These are phyloP conservation scores for Rhabdornis inornatus DNA, from an alignment of 2,113 vertebrate genomes.

Conservation along the genomic window DNA sequence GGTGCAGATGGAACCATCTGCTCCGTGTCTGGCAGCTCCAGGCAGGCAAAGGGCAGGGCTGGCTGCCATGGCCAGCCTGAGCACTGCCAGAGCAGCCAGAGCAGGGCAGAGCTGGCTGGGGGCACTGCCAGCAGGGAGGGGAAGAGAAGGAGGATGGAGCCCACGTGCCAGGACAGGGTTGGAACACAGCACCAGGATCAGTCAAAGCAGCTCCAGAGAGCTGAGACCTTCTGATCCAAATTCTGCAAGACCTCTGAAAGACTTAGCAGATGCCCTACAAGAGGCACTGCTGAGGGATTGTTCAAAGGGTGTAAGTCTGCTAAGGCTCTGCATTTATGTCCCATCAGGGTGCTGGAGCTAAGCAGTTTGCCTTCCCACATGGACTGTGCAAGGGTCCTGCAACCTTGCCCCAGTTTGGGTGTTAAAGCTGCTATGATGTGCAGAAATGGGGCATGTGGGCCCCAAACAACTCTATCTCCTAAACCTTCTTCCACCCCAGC, in stretches of 20 bases:
- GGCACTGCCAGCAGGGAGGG: background rate
- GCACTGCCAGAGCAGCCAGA: background rate
- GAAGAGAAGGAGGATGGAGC: background rate
- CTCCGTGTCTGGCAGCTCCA: slow-evolving; percentile 13
- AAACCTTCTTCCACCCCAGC: background rate
- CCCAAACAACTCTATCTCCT: background rate
- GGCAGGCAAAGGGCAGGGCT: background rate
- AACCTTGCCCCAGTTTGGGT: background rate
- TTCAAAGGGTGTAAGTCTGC: background rate
- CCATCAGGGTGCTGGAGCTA: background rate
- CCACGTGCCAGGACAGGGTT: background rate
- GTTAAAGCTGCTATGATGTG: background rate
- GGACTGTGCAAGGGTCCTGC: background rate
- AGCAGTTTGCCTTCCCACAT: background rate
- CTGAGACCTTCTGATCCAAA: background rate
- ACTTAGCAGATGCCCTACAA: background rate
- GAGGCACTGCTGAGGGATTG: background rate
- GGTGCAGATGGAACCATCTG: slow-evolving; percentile 27
- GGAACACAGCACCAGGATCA: background rate
- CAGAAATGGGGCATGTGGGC: background rate
- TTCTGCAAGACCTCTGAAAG: background rate
- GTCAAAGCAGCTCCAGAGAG: background rate
- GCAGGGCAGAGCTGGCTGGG: background rate
- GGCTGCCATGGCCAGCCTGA: background rate
- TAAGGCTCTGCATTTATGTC: background rate